Evolutionary conservation across 1,140 invertebrate species (phyloP).

Genomic region (Polypedilum vanderplanki): DNA sequence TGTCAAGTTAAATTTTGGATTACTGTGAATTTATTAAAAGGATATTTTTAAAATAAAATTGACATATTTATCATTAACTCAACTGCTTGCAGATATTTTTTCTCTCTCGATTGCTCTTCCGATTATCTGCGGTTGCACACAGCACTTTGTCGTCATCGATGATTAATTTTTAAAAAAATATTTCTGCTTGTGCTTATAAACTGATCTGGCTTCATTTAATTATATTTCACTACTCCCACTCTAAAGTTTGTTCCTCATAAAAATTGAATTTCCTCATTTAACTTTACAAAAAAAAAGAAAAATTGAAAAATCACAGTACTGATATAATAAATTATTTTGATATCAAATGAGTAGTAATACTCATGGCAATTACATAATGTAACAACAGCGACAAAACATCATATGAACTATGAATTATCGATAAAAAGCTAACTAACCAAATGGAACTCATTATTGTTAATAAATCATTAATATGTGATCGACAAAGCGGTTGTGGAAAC

Average conservation of each 20-base stretch:
- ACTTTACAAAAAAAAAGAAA: background rate
- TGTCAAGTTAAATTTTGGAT: background rate
- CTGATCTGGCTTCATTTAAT: background rate
- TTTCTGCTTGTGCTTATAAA: background rate
- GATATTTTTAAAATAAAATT: background rate
- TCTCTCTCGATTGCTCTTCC: background rate
- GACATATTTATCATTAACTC: background rate
- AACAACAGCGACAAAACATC: background rate
- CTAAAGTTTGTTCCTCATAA: background rate
- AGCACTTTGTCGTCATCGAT: no score
- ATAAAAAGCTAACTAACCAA: constrained; percentile 9
- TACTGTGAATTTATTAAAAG: background rate
- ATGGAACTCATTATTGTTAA: constrained; percentile 6
- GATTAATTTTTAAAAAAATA: no score
- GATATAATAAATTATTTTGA: background rate
- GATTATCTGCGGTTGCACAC: no score
- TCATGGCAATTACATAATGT: background rate
- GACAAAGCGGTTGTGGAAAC: background rate
- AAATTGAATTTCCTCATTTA: background rate
- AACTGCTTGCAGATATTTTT: background rate
- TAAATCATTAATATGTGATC: constrained; percentile 8
- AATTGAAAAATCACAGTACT: background rate
- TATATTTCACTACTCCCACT: background rate
- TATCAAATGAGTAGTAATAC: background rate
- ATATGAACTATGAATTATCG: background rate